These are phyloP conservation scores for Eupithecia dodoneata DNA, from an alignment of 2,888 invertebrate genomes.

Conservation along the genomic window DNA sequence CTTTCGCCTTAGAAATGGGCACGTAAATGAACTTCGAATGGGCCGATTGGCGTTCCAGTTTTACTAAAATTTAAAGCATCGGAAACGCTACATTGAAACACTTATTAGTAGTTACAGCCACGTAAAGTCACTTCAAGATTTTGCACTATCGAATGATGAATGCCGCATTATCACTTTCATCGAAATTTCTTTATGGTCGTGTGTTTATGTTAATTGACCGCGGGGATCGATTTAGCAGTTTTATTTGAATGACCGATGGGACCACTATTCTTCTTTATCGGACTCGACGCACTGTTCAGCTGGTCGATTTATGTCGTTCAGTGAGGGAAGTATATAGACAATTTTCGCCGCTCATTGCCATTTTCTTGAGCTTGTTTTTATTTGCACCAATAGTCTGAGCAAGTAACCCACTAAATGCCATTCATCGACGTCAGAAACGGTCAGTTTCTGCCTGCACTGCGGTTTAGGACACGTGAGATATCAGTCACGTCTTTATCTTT, in stretches of 20 bases:
- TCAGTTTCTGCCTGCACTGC: not conserved
- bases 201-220: conserved; percentile 15
- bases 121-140: conserved; percentile 33
- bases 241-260: not conserved
- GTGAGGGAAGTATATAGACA: not conserved
- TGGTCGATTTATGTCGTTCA: not conserved
- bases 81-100: conserved; percentile 17
- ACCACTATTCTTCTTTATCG: not conserved
- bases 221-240: not conserved
- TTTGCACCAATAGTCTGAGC: not conserved
- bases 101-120: conserved; percentile 33
- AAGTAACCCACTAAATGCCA: not conserved
- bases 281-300: not conserved
- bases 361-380: not conserved
- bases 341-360: not conserved
- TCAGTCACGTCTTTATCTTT: not conserved
- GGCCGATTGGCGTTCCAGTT: conserved; percentile 25
- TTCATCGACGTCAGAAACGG: not conserved
- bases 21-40: conserved; percentile 32
- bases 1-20: conserved; percentile 52
- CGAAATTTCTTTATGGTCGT: conserved; percentile 10
- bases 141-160: conserved; percentile 24
- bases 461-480: not conserved
- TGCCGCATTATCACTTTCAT: conserved; percentile 17
- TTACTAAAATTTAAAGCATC: conserved; percentile 28